These are phyloP conservation scores for Epinotia bilunana DNA, from an alignment of 2,888 invertebrate species.

Conservation along the genomic window DNA sequence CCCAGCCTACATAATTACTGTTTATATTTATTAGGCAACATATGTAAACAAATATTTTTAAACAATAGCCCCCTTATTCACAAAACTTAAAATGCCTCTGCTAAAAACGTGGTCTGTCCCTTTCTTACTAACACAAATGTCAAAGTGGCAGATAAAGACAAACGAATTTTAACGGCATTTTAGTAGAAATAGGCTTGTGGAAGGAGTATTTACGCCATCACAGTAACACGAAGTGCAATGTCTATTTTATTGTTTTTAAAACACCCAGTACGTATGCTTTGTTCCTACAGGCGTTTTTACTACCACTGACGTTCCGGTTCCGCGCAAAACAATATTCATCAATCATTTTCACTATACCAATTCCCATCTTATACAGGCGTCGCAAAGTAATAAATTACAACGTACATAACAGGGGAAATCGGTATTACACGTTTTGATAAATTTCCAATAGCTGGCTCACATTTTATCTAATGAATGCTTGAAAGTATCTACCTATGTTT, in stretches of 20 bases:
- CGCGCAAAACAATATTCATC: slow-evolving; percentile 22
- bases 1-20: too few relatives aligned
- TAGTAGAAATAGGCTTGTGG: too few relatives aligned
- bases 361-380: slow-evolving; percentile 14
- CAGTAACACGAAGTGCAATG: background rate
- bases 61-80: too few relatives aligned
- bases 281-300: background rate
- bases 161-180: too few relatives aligned
- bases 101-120: too few relatives aligned
- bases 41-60: too few relatives aligned
- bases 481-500: too few relatives aligned
- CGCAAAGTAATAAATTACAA: background rate
- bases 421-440: background rate
- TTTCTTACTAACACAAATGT: too few relatives aligned
- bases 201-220: background rate
- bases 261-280: background rate
- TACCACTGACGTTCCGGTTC: background rate
- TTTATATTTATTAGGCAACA: too few relatives aligned
- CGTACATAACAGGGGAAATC: slow-evolving; percentile 8
- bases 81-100: too few relatives aligned
- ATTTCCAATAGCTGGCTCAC: background rate
- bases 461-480: background rate
- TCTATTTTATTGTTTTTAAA: background rate
- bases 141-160: too few relatives aligned
- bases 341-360: slow-evolving; percentile 14